Conservation (phyloP, 2,797 vertebrate species). For the Acrossocheilus fasciatus region DNA sequence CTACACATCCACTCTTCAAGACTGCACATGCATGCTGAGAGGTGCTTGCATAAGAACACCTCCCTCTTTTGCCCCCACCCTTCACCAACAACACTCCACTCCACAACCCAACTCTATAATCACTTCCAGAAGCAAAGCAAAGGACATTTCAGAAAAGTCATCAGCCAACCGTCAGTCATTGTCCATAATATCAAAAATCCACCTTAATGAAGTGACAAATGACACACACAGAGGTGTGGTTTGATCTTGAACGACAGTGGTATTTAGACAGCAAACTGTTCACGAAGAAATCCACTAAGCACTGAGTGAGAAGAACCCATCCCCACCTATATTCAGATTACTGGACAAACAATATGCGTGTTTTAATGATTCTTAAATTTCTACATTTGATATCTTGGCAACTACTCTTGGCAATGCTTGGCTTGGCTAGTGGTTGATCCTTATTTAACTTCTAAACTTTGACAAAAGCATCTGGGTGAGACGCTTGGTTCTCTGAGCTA, state of each 20-base stretch:
- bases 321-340: background rate
- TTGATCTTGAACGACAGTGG: background rate
- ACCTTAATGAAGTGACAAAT: background rate
- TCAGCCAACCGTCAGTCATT: constrained; percentile 56
- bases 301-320: background rate
- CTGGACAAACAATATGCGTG: background rate
- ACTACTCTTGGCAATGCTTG: background rate
- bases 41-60: constrained; percentile 71
- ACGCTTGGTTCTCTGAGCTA: background rate
- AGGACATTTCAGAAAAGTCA: constrained; percentile 66
- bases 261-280: background rate
- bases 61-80: constrained; percentile 59
- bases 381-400: background rate
- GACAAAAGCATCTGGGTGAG: background rate
- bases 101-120: constrained; percentile 75
- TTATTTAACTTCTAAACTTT: background rate
- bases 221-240: background rate
- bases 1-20: constrained; percentile 71
- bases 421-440: background rate
- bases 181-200: constrained; percentile 5
- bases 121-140: constrained; percentile 74
- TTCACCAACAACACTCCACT: constrained; percentile 56
- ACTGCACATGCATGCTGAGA: constrained; percentile 71
- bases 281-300: background rate
- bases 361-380: background rate